Conservation (phyloP, 2,888 invertebrate genomes). For the Lasioglossum oenotherae region DNA sequence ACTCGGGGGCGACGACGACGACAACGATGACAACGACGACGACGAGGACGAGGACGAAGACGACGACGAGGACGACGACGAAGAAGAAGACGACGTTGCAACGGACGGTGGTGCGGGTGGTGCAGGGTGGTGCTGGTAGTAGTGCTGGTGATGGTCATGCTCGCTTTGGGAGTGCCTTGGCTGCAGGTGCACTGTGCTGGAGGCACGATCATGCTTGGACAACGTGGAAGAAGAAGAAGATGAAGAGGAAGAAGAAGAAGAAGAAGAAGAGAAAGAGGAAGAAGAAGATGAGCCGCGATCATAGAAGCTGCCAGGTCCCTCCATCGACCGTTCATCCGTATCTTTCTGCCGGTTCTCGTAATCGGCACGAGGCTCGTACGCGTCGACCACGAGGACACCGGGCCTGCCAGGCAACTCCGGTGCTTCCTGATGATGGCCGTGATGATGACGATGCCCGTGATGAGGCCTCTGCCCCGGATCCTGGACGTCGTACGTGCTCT, state of each 20-base stretch:
- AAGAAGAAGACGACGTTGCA: slow-evolving; percentile 71
- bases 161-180: slow-evolving; percentile 81
- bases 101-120: slow-evolving; percentile 79
- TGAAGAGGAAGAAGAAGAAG: slow-evolving; percentile 74
- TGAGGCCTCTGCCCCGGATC: slow-evolving; percentile 70
- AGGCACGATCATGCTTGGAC: slow-evolving; percentile 81
- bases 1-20: slow-evolving; percentile 66
- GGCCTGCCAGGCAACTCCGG: slow-evolving; percentile 77
- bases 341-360: slow-evolving; percentile 59
- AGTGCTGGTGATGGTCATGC: slow-evolving; percentile 79
- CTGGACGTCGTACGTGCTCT: slow-evolving; percentile 73
- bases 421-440: slow-evolving; percentile 72
- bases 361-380: slow-evolving; percentile 73
- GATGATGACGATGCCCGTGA: slow-evolving; percentile 69
- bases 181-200: slow-evolving; percentile 79
- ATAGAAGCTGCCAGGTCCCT: slow-evolving; percentile 57
- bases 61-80: slow-evolving; percentile 14
- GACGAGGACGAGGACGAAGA: slow-evolving; percentile 72
- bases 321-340: slow-evolving; percentile 51
- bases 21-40: slow-evolving; percentile 60
- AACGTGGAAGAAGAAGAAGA: slow-evolving; percentile 76
- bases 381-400: slow-evolving; percentile 75
- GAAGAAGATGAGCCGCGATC: slow-evolving; percentile 65
- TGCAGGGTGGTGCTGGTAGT: slow-evolving; percentile 75
- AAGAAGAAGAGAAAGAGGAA: slow-evolving; percentile 56